These are phyloP conservation scores for Echinops telfairi DNA, from an alignment of 2,113 vertebrate species.

Conservation along the genomic window DNA sequence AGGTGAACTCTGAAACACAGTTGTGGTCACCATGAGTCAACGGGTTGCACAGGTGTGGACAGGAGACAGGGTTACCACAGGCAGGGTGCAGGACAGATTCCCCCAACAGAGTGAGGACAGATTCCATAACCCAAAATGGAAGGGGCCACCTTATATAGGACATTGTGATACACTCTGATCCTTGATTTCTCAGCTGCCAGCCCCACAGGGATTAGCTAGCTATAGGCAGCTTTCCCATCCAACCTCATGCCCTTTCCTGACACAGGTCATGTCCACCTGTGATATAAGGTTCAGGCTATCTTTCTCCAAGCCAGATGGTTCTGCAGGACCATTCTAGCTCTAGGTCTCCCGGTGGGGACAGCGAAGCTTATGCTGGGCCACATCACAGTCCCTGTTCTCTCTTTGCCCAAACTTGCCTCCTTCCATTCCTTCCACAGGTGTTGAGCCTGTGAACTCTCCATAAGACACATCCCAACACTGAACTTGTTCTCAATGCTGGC, in stretches of 20 bases:
- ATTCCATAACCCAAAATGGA: neutral
- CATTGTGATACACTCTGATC: neutral
- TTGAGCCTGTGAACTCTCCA: neutral
- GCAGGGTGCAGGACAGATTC: no score
- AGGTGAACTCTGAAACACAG: no score
- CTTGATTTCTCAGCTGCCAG: neutral
- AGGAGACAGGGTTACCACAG: neutral
- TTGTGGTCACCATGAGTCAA: neutral
- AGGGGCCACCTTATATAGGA: no score
- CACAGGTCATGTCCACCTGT: neutral
- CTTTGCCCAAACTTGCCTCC: neutral
- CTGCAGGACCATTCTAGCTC: neutral
- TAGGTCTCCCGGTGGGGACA: neutral
- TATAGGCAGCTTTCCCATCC: neutral
- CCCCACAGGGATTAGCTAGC: neutral
- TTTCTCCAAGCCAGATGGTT: neutral
- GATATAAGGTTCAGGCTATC: neutral
- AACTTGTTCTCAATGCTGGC: neutral
- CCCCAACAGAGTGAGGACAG: neutral
- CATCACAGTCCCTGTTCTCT: no score
- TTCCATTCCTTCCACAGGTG: neutral
- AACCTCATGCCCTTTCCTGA: neutral
- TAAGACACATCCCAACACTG: neutral
- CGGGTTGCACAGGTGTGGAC: neutral
- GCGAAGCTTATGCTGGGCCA: neutral